Percentiles rank a stretch among this genome's conserved stretches.
Evolutionary conservation across 2,888 invertebrate species (phyloP).

Genomic region (Agrenia bidenticulata): DNA sequence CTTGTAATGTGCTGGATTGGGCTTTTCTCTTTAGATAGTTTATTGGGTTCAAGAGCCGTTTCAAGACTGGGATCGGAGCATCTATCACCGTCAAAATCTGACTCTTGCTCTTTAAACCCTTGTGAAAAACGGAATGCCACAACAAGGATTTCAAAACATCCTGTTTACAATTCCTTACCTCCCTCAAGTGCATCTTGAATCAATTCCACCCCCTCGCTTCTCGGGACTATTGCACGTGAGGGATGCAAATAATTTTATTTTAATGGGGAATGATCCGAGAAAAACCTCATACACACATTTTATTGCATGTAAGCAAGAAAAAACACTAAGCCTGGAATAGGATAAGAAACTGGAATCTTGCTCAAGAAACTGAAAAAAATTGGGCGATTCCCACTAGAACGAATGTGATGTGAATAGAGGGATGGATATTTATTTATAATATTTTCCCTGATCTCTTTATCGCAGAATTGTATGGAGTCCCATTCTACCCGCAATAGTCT

Average conservation of each 20-base stretch:
- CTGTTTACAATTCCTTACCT: conserved; percentile 1
- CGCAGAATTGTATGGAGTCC: too few species aligned
- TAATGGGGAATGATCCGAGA: too few species aligned
- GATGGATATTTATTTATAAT: background rate
- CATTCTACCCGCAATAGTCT: too few species aligned
- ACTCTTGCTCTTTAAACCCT: background rate
- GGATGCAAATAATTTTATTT: background rate
- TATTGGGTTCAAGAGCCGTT: conserved; percentile 9
- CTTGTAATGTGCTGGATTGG: too few species aligned
- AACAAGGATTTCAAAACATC: conserved; percentile 4
- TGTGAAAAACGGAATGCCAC: background rate
- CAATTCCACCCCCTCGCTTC: too few species aligned
- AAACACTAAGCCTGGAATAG: background rate
- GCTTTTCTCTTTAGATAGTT: conserved; percentile 5
- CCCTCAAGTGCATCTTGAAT: too few species aligned
- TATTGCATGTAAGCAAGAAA: background rate
- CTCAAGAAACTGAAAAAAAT: conserved; percentile 69
- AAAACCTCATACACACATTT: too few species aligned
- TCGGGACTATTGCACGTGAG: too few species aligned
- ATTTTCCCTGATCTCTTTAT: conserved; percentile 12
- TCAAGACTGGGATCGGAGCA: background rate
- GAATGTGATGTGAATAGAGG: too few species aligned
- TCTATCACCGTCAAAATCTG: conserved; percentile 9
- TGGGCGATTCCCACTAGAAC: conserved; percentile 60
- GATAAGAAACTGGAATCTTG: too few species aligned